phyloP scores from a whole-genome alignment of 1,140 invertebrate species.

The Drosophila athabasca region DNA sequence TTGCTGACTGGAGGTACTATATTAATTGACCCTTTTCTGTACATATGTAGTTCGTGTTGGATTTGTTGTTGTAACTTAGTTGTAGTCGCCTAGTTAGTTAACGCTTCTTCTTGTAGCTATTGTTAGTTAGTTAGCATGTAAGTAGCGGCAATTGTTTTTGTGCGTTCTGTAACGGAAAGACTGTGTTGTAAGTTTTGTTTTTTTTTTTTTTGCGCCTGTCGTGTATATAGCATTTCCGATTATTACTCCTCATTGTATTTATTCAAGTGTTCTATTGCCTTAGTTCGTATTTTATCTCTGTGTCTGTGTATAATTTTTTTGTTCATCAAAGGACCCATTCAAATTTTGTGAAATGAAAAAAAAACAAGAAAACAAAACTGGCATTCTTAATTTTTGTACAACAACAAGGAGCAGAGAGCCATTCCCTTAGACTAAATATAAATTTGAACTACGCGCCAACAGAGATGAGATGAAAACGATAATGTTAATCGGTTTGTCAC shows the following conservation, averaged over 20 bases:
- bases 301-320: constrained; percentile 70
- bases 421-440: no score
- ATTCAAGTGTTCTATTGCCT: constrained; percentile 58
- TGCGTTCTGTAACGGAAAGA: constrained; percentile 74
- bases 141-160: constrained; percentile 81
- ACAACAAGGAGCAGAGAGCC: no score
- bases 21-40: constrained; percentile 15
- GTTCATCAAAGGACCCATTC: constrained; percentile 58
- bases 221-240: no score
- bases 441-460: no score
- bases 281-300: constrained; percentile 48
- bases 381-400: background rate
- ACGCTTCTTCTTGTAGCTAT: constrained; percentile 37
- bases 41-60: constrained; percentile 41
- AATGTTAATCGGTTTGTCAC: no score
- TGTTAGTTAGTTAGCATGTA: constrained; percentile 53
- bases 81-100: constrained; percentile 20
- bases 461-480: no score
- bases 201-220: constrained; percentile 32
- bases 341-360: constrained; percentile 23
- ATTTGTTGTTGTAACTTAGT: constrained; percentile 31
- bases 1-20: constrained; percentile 37
- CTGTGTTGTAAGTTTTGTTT: constrained; percentile 80
- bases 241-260: constrained; percentile 47
- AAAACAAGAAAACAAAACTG: constrained; percentile 15